Evolutionary conservation across 2,888 invertebrate genomes (phyloP), one percentile per base, ranked within the genome.

Genomic region (Leptinotarsa haldemani): DNA sequence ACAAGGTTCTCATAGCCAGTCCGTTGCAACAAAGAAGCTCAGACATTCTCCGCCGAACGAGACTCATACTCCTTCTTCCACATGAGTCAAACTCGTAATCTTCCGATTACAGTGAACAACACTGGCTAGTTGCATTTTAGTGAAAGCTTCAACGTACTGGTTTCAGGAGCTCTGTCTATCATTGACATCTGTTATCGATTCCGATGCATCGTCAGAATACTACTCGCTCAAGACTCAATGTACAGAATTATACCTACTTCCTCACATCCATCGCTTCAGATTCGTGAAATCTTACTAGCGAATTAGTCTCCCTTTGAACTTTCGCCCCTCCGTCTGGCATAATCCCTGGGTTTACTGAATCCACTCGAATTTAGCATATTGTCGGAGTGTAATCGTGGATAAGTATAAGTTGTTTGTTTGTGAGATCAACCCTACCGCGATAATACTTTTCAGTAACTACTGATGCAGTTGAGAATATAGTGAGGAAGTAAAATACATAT

Each of bases 361-460:
- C 69, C 77, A 63, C 66, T 73, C 67, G 69, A 77, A 73, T 77
- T 77, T 73, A 73, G 74, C 74, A 74, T 71, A 77, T 74, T 74
- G 77, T 74, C 77, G 71, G 52, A 65, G 67, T 66, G 71, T 71
- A 77, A 72, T 73, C 74, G 61, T 30, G 61, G 61, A 61, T 61
- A 61, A 61, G 61, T 61, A 61, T 61, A 61, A 63, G 73, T 71
- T 76, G 77, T 77, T 77, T 77, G 75, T 74, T 71, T 69, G 70
- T 53, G 63, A 73, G 77, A 75, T 77, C 74, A 77, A 69, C 68
- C 46, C 56, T 3, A 68, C 68, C 68, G 18, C 68, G 46, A 12
- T 56, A 56, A 56, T 56, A 25, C 61, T 56, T 56, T 40, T 68
- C 40, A 20, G 40, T 46, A 56, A 46, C 40, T 56, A 56, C 56